These are phyloP conservation scores for Empis livida DNA, from an alignment of 2,888 invertebrate genomes.

Conservation along the genomic window DNA sequence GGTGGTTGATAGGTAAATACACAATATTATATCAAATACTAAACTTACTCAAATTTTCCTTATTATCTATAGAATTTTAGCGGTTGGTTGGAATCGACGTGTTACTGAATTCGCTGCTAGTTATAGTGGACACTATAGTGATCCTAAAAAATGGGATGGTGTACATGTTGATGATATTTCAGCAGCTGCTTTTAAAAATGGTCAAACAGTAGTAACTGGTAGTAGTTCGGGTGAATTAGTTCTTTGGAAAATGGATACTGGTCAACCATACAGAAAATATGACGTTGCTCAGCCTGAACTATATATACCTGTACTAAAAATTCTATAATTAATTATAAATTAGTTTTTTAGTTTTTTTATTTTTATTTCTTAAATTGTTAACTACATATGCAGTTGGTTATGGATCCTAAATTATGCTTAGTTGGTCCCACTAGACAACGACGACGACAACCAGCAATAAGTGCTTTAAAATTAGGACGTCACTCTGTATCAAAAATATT, in stretches of 20 bases:
- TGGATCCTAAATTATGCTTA: too few relatives aligned
- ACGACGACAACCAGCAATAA: too few relatives aligned
- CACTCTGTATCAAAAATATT: too few relatives aligned
- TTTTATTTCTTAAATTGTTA: too few relatives aligned
- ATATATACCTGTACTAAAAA: constrained; percentile 24
- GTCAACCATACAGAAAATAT: constrained; percentile 50
- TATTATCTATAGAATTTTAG: constrained; percentile 52
- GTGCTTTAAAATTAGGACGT: too few relatives aligned
- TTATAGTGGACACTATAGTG: constrained; percentile 39
- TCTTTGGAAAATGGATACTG: constrained; percentile 72
- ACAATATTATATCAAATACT: background rate
- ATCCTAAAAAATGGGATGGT: constrained; percentile 56
- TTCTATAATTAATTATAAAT: too few relatives aligned
- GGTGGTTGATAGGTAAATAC: constrained; percentile 41
- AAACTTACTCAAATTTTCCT: too few relatives aligned
- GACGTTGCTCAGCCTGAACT: constrained; percentile 29
- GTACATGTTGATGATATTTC: constrained; percentile 65
- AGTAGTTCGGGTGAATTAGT: constrained; percentile 68
- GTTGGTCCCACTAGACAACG: too few relatives aligned
- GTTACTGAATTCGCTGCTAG: constrained; percentile 53
- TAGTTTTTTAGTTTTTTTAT: too few relatives aligned
- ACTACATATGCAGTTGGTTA: too few relatives aligned
- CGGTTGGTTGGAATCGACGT: constrained; percentile 65
- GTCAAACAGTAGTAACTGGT: constrained; percentile 59
- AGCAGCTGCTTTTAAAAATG: constrained; percentile 50